Percentiles rank a stretch among this genome's conserved stretches.
These are phyloP conservation scores for Philopotamus ludificatus DNA, from an alignment of 1,140 invertebrate species.

Conservation along the genomic window DNA sequence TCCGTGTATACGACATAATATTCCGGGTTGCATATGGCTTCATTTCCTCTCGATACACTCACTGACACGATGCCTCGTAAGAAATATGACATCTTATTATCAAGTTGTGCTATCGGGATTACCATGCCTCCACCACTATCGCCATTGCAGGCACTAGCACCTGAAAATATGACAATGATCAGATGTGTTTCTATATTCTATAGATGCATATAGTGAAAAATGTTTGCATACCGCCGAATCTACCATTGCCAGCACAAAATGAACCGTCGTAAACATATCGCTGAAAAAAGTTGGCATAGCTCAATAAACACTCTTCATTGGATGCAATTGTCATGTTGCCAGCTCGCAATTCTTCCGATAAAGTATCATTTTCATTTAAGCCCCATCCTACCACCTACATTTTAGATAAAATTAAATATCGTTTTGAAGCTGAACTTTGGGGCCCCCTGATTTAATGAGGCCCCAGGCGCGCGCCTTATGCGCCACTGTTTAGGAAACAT, in stretches of 20 bases:
- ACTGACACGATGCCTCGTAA: slow-evolving; percentile 22
- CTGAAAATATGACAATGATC: slow-evolving; percentile 4
- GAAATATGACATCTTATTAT: slow-evolving; percentile 16
- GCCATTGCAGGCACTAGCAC: slow-evolving; percentile 16
- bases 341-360: slow-evolving; percentile 45
- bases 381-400: slow-evolving; percentile 35
- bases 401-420: too few species aligned
- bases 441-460: too few species aligned
- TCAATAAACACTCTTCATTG: slow-evolving; percentile 51
- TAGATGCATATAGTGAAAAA: neutral
- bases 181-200: slow-evolving; percentile 1
- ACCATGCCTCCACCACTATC: slow-evolving; percentile 26
- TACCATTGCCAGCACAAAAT: slow-evolving; percentile 52
- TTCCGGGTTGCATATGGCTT: slow-evolving; percentile 12
- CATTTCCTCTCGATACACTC: slow-evolving; percentile 5
- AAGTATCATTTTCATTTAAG: slow-evolving; percentile 27
- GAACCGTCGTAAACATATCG: slow-evolving; percentile 51
- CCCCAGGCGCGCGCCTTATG: too few species aligned
- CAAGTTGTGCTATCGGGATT: neutral
- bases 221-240: neutral
- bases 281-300: slow-evolving; percentile 53
- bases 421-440: too few species aligned
- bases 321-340: slow-evolving; percentile 54
- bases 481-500: too few species aligned
- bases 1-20: slow-evolving; percentile 20